Base-by-base conservation (phyloP, 1,140 invertebrate genomes). In the Drosophila trapezifrons region DNA sequence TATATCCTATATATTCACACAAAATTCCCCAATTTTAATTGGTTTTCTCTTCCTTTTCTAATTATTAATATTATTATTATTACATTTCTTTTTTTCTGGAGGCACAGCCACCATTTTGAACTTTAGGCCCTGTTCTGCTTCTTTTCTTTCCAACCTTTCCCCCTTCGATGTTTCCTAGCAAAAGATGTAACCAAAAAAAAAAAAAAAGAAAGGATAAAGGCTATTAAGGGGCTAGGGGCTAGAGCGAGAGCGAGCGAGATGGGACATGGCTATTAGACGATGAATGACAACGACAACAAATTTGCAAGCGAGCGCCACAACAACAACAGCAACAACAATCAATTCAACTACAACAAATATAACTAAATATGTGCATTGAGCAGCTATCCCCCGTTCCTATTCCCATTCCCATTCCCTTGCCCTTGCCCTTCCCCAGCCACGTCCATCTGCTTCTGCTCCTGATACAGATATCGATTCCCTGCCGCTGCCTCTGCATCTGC, bases 21-120 rank as follows among this genome's bases (percentile, higher is more conserved):
- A 51, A 42, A 64, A 64, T 43, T 62, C 52, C 9, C 40, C 5
- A 37, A 17, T 37, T 60, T 43, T 29, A 9, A 51, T 18, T n/a
- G 22, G 40, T 46, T 75, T 46, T 22, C 32, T 27, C 52, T 51
- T 46, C 17, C 2, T 42, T 9, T 73, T 69, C 49, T 57, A 54
- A n/a, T 76, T 49, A 25, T 56, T 38, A 32, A 27, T 75, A 47
- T 51, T 45, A 64, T 74, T 54, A 51, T 10, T 51, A 20, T 35
- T 29, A 35, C 35, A 13, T 13, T 38, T 38, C 15, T 75, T 43
- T 45, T 70, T 78, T 77, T 72, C n/a, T 62, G 43, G 84, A 84
- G 84, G 84, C 84, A 83, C 84, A 89, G 84, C 84, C 84, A 89
- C 84, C 42, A 60, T 77, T 87, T 87, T 87, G 83, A 87, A 87